A percentile compares a stretch with the other conserved stretches of the same genome.
Conservation (phyloP, 2,888 invertebrate genomes). For the Trissonchulus latispiculum region DNA sequence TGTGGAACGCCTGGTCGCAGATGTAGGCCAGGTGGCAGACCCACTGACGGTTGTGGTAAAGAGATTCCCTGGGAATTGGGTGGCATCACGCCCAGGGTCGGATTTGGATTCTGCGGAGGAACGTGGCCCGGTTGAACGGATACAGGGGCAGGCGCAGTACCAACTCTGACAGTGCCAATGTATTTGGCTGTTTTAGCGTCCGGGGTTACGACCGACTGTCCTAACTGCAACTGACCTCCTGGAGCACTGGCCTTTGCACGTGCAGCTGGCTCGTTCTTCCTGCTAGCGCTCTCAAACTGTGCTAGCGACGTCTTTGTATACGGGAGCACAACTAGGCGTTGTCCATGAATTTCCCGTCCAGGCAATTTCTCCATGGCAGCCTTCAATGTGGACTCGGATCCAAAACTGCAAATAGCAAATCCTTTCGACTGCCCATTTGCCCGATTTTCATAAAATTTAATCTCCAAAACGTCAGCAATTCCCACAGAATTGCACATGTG, state of each 20-base stretch:
- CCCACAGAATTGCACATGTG: slow-evolving; percentile 79
- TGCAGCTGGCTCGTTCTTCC: slow-evolving; percentile 19
- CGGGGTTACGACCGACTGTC: not conserved
- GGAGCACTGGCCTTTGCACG: not conserved
- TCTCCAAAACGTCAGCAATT: slow-evolving; percentile 84
- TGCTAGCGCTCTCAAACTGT: slow-evolving; percentile 48
- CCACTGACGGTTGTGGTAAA: slow-evolving; percentile 36
- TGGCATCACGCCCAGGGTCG: not conserved
- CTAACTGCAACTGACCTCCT: slow-evolving; percentile 27
- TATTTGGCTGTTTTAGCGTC: not conserved
- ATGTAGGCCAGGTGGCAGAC: not conserved
- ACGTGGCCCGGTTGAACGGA: not conserved
- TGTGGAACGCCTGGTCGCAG: not conserved
- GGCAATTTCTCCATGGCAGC: slow-evolving; percentile 81
- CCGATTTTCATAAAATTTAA: slow-evolving; percentile 98
- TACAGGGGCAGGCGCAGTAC: not conserved
- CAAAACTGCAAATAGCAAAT: slow-evolving; percentile 87
- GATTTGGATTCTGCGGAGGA: not conserved
- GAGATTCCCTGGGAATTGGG: slow-evolving; percentile 49
- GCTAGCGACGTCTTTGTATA: slow-evolving; percentile 78
- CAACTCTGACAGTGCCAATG: slow-evolving; percentile 21
- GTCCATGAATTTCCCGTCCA: slow-evolving; percentile 83
- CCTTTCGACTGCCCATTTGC: slow-evolving; percentile 86
- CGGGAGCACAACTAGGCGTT: slow-evolving; percentile 82
- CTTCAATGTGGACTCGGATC: slow-evolving; percentile 78